A percentile compares a stretch with the other conserved stretches of the same genome.
These are phyloP conservation scores for Ondatra zibethicus DNA, from an alignment of 2,113 vertebrate genomes.

Conservation along the genomic window DNA sequence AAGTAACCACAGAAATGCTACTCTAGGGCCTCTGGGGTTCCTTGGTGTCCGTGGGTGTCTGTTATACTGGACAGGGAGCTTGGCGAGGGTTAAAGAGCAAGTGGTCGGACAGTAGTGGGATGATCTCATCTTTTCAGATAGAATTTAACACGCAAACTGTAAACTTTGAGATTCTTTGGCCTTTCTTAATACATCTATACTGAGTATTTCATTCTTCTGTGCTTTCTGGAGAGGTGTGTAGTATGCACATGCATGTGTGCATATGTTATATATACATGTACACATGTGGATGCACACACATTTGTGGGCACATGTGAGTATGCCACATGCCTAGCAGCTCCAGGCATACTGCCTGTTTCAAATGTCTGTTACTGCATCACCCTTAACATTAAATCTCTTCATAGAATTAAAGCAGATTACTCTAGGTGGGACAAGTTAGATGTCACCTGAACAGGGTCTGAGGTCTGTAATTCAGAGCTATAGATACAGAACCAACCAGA, in stretches of 20 bases:
- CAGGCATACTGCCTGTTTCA: neutral
- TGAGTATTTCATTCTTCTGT: neutral
- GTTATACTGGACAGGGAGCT: neutral
- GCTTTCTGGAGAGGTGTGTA: neutral
- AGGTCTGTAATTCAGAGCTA: neutral
- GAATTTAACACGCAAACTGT: constrained; percentile 25
- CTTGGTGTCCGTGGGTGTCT: neutral
- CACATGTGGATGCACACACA: neutral
- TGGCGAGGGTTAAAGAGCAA: neutral
- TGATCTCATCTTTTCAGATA: neutral
- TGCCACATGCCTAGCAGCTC: neutral
- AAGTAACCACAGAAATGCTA: neutral
- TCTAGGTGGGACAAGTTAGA: no score
- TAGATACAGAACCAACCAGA: accelerated
- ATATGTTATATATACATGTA: neutral
- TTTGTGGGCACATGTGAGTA: neutral
- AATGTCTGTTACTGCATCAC: accelerated
- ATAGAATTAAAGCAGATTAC: neutral
- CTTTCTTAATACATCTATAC: neutral
- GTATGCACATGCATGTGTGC: no score
- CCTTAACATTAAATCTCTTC: no score
- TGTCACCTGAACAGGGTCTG: accelerated
- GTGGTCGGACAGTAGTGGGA: accelerated
- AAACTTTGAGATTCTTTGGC: neutral
- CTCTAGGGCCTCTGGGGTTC: neutral